Evolutionary conservation across 2,113 vertebrate species (phyloP), one percentile per base, ranked within the genome.

Genomic region (Thomomys bottae): DNA sequence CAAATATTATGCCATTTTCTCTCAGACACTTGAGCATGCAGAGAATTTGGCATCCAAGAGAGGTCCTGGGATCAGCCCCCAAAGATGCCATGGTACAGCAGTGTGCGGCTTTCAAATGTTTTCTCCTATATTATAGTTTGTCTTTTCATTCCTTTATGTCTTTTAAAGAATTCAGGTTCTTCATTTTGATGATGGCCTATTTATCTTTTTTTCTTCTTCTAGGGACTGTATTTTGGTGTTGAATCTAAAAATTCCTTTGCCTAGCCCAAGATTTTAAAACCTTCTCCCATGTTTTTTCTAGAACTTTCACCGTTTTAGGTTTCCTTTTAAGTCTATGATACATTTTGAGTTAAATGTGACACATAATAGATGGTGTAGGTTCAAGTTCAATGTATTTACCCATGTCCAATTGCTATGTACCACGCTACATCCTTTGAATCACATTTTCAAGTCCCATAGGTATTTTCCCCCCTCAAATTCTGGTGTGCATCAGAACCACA

Each of bases 141-240:
- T 75, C 64, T 87, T 84, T 80, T 70, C 30, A 79, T 73, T 87
- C 83, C 80, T 63, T 90, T 64, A 38, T 57, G 9, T 67, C 49
- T 83, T 84, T 76, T 67, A 45, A 64, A 91, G 40, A 40, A 26
- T 26, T 81, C 20, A 64, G 40, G 14, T 77, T 81, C 71, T 90
- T 42, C 11, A 38, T 72, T 87, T 80, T 90, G 36, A 81, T 45
- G 45, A 92, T 84, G n/a, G 77, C 20, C 6, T 42, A 49, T 72
- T 88, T 54, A 59, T 38, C 23, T 4, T 6, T 40, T 36, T 83
- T 66, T 88, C 81, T 40, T 34, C 63, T 95, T 28, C 71, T 76
- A 80, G 40, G n/a, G 14, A 88, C 45, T 87, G 9, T 78, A 61
- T 68, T 66, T 91, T 72, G 18, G 23, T 32, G 8, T 86, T 57